These are phyloP conservation scores for Zoanthus sociatus DNA, from an alignment of 92 coral and sea anemone species.

Conservation along the genomic window DNA sequence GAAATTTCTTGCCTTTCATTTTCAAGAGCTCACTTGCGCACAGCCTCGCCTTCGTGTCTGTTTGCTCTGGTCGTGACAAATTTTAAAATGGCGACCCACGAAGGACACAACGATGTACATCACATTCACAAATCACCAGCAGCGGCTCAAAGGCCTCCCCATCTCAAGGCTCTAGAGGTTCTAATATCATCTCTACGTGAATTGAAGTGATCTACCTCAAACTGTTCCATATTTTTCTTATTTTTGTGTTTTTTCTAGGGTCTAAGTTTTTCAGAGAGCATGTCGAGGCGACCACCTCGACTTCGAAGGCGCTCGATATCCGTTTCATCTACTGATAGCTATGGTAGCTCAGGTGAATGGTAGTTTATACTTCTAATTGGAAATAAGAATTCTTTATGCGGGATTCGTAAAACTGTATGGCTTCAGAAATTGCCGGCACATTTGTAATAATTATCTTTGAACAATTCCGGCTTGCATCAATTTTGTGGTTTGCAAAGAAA, in stretches of 20 bases:
- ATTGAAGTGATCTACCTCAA: background rate
- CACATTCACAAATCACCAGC: slow-evolving; percentile 97
- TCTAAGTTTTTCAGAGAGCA: slow-evolving; percentile 97
- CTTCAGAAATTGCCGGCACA: slow-evolving; percentile 20
- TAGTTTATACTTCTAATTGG: slow-evolving; percentile 12
- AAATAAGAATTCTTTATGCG: background rate
- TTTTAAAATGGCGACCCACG: slow-evolving; percentile 93
- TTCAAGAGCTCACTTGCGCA: background rate
- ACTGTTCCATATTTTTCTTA: background rate
- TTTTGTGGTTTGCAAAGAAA: slow-evolving; percentile 32
- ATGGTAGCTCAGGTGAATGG: slow-evolving; percentile 97
- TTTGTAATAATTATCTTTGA: slow-evolving; percentile 25
- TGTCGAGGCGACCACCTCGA: slow-evolving; percentile 99
- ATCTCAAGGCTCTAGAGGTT: slow-evolving; percentile 95
- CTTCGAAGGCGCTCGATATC: slow-evolving; percentile 99
- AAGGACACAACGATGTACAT: slow-evolving; percentile 72
- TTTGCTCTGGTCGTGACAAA: slow-evolving; percentile 62
- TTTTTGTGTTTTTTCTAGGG: slow-evolving; percentile 79
- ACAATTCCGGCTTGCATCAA: slow-evolving; percentile 22
- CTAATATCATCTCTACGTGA: background rate
- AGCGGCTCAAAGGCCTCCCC: slow-evolving; percentile 99
- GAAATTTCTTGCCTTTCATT: background rate
- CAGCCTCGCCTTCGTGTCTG: slow-evolving; percentile 63
- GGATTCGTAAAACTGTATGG: background rate
- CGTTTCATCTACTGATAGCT: slow-evolving; percentile 99